Conservation (phyloP, 2,797 vertebrate genomes). For the Amazonetta brasiliensis region DNA sequence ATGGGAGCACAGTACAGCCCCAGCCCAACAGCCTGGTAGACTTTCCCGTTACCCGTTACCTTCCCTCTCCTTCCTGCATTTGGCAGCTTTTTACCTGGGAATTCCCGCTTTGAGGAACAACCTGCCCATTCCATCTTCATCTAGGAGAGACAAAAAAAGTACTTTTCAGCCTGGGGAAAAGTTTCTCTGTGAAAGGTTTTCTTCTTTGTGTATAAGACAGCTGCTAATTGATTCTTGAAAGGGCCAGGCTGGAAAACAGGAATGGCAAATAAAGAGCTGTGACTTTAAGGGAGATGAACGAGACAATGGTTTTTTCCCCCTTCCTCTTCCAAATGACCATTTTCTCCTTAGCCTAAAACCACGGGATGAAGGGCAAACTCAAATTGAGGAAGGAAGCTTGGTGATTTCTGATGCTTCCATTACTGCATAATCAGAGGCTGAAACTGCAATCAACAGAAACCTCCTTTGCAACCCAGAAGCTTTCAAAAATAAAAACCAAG, state of each 20-base stretch:
- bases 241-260: neutral
- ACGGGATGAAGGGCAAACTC: slow-evolving; percentile 68
- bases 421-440: slow-evolving; percentile 65
- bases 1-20: fast-evolving
- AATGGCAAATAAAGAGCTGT: neutral
- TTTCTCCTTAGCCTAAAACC: slow-evolving; percentile 68
- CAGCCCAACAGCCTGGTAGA: neutral
- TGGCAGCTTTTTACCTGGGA: neutral
- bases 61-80: neutral
- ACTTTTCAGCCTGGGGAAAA: neutral
- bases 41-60: fast-evolving
- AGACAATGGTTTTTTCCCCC: neutral
- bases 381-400: slow-evolving; percentile 65
- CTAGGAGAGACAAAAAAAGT: neutral
- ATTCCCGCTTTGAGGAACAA: neutral
- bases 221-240: slow-evolving; percentile 35
- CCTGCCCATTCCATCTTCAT: neutral
- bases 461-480: slow-evolving; percentile 56
- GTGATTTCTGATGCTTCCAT: slow-evolving; percentile 71
- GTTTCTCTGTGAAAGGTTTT: slow-evolving; percentile 3
- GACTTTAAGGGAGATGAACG: slow-evolving; percentile 44
- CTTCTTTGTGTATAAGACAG: neutral
- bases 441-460: slow-evolving; percentile 60
- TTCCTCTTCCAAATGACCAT: slow-evolving; percentile 67
- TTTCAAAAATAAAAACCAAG: slow-evolving; percentile 14